Base-by-base conservation (phyloP, 2,888 invertebrate species). In the Phortica okadai region DNA sequence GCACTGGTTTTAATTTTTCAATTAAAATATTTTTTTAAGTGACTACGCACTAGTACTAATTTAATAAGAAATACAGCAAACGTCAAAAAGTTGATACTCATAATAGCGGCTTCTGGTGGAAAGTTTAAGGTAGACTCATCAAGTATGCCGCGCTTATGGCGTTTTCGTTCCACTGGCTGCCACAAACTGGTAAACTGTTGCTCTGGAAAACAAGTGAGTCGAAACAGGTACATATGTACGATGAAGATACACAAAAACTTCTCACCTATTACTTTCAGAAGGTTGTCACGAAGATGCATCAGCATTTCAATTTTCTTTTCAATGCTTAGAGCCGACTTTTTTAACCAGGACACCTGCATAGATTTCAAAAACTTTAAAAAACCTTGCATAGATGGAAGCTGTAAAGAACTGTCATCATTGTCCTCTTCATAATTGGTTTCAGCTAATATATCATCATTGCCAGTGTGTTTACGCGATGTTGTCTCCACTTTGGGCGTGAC, bases 11-110 rank as follows among this genome's bases (percentile, higher is more conserved):
- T 50, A 42, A 80, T 41, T 33, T 33, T 33, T 4, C 70, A 73
- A 16, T 56, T 64, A 56, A 75, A 16, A 50, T 58, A 62, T 75
- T 33, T 44, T 58, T 50, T 6, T 0, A 14, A 50, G 50, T 50
- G 8, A 3, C 50, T 50, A 50, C 50, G 3, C 50, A 96, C 96
- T 93, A 96, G 92, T 54, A 97, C 95, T 54, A 97, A 92, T 92
- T 96, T 96, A 73, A 97, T 95, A 75, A 97, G 93, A 88, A 96
- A 97, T 6, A 96, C 96, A 0, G 96, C 96, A 90, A 97, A 96
- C 0, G 96, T 96, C 10, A 97, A 92, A 90, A 97, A 96, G 33
- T 96, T 95, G 81, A 97, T 95, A 56, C 96, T 95, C 94, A 97
- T 94, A 73, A 97, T 92, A 0, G 97, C 95, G 67, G 95, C 95